Conservation (phyloP, 2,113 vertebrate genomes). For the Columba janthina region DNA sequence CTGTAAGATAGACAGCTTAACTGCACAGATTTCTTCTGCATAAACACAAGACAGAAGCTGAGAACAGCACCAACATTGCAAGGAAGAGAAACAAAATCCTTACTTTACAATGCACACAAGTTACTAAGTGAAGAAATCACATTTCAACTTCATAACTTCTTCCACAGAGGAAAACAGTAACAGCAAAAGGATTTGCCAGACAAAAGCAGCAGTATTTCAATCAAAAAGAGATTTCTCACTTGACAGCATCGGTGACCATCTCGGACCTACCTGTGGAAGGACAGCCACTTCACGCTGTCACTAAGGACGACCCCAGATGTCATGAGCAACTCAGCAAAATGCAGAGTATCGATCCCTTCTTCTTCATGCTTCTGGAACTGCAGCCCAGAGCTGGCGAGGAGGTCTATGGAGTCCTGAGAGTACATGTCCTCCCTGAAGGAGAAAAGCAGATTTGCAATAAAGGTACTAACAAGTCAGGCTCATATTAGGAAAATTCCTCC, state of each 20-base stretch:
- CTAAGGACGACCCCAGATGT: slow-evolving; percentile 96
- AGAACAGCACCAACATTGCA: not conserved
- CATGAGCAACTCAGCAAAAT: slow-evolving; percentile 97
- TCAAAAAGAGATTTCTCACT: not conserved
- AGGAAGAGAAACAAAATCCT: not conserved
- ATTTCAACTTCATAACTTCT: not conserved
- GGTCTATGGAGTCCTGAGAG: slow-evolving; percentile 97
- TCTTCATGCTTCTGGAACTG: slow-evolving; percentile 99
- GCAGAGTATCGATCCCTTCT: slow-evolving; percentile 95
- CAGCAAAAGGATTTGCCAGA: not conserved
- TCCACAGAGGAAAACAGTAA: not conserved
- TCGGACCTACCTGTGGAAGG: slow-evolving; percentile 91
- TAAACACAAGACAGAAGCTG: not conserved
- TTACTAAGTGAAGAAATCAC: not conserved
- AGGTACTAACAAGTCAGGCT: not conserved
- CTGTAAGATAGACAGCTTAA: not conserved
- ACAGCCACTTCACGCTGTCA: slow-evolving; percentile 98
- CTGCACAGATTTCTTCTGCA: not conserved
- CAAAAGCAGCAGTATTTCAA: not conserved
- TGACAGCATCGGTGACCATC: not conserved
- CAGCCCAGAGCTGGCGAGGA: slow-evolving; percentile 95
- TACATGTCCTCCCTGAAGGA: slow-evolving; percentile 95
- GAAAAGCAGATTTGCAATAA: not conserved
- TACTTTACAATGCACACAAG: not conserved
- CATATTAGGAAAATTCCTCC: not conserved